A percentile compares a stretch with the other conserved stretches of the same genome.
phyloP scores from a whole-genome alignment of 2,888 invertebrate genomes.

The Amiota mariae region DNA sequence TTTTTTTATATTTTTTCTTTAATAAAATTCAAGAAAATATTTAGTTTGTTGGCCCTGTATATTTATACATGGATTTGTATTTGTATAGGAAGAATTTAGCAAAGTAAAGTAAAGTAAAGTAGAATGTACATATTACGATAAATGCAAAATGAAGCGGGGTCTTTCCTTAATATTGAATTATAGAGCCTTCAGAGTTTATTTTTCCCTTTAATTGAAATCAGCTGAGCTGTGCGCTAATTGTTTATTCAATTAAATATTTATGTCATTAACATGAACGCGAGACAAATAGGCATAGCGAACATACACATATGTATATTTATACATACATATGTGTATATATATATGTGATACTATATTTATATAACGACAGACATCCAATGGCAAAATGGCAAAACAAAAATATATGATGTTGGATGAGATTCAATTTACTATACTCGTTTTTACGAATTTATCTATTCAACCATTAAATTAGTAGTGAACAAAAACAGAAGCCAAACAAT shows the following conservation, averaged over 20 bases:
- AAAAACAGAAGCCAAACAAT: background rate
- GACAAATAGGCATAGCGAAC: background rate
- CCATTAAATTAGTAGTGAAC: slow-evolving; percentile 10
- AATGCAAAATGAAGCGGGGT: too few species aligned
- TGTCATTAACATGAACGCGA: slow-evolving; percentile 17
- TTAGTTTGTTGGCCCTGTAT: too few species aligned
- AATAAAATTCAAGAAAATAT: too few species aligned
- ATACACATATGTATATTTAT: background rate
- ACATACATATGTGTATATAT: background rate
- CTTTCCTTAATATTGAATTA: too few species aligned
- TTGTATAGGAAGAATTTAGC: too few species aligned
- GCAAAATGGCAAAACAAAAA: too few species aligned
- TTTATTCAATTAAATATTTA: slow-evolving; percentile 26
- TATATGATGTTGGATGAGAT: background rate
- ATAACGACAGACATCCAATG: too few species aligned
- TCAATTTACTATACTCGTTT: background rate
- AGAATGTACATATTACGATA: too few species aligned
- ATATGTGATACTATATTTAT: background rate
- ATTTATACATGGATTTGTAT: too few species aligned
- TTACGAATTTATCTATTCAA: slow-evolving; percentile 3
- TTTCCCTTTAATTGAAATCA: slow-evolving; percentile 16
- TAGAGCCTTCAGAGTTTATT: too few species aligned
- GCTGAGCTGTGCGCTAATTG: slow-evolving; percentile 14
- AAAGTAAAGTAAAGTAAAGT: too few species aligned
- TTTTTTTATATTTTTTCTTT: too few species aligned